A percentile compares a stretch with the other conserved stretches of the same genome.
phyloP scores from a whole-genome alignment of 2,113 vertebrate genomes.

The Athene noctua region DNA sequence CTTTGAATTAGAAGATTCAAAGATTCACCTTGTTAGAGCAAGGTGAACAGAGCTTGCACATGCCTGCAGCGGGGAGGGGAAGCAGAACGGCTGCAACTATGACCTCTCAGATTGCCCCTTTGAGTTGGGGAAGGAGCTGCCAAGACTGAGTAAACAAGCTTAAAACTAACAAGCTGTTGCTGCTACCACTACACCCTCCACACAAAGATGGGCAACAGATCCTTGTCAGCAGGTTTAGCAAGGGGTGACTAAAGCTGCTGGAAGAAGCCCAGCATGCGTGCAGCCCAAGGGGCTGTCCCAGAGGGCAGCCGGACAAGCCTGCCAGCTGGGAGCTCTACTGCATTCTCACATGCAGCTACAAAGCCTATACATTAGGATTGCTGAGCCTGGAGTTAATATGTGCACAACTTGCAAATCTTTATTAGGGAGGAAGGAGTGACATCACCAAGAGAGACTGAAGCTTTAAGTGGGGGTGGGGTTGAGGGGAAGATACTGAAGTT shows the following conservation, averaged over 20 bases:
- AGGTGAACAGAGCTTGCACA: neutral
- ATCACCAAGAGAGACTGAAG: neutral
- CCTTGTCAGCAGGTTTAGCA: slow-evolving; percentile 42
- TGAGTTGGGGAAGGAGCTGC: neutral
- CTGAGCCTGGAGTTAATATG: neutral
- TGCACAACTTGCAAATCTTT: neutral
- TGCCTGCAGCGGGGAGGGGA: neutral
- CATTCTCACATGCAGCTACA: neutral
- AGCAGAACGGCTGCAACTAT: neutral
- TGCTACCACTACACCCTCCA: neutral
- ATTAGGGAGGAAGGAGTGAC: neutral
- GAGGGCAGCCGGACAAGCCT: neutral
- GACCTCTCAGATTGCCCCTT: neutral
- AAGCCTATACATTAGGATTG: slow-evolving; percentile 4
- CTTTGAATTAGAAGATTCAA: neutral
- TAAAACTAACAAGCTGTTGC: slow-evolving; percentile 3
- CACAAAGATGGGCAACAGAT: neutral
- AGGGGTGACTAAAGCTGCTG: slow-evolving; percentile 33
- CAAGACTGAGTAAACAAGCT: neutral
- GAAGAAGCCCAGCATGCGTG: neutral
- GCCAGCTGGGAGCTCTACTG: slow-evolving; percentile 29
- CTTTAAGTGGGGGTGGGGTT: neutral
- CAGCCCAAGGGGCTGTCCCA: slow-evolving; percentile 21
- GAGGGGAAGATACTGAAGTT: neutral
- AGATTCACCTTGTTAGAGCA: neutral